Evolutionary conservation across 2,113 vertebrate genomes (phyloP).

Genomic region (Origma solitaria): DNA sequence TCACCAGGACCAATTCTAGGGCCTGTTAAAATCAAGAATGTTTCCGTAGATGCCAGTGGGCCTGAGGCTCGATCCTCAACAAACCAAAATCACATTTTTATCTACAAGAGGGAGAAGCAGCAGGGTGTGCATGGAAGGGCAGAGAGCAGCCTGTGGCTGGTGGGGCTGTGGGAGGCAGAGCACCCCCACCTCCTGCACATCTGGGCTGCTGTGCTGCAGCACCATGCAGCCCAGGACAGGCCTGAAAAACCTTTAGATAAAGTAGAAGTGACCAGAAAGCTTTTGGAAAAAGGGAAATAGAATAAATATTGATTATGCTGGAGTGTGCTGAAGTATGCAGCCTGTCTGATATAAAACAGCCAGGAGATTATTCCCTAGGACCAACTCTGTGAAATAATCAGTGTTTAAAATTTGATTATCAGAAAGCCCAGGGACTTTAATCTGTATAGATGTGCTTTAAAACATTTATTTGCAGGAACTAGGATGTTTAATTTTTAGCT

Average conservation of each 20-base stretch:
- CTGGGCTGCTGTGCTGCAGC: neutral
- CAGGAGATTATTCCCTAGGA: neutral
- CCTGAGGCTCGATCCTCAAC: neutral
- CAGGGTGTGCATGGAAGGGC: accelerated
- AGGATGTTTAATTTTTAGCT: conserved; percentile 24
- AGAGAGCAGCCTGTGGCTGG: accelerated
- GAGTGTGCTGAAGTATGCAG: neutral
- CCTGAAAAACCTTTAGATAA: neutral
- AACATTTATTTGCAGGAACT: neutral
- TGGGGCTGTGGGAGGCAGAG: neutral
- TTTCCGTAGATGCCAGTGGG: neutral
- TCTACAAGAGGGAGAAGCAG: neutral
- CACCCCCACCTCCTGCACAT: neutral
- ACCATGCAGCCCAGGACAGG: accelerated
- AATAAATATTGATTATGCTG: neutral
- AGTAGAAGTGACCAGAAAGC: neutral
- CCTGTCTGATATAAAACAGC: neutral
- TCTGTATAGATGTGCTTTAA: neutral
- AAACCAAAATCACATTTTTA: neutral
- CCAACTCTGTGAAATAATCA: neutral
- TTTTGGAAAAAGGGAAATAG: neutral
- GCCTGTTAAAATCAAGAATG: neutral
- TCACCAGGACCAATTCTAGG: neutral
- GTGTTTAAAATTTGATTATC: neutral
- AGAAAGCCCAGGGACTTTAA: neutral